A percentile compares a stretch with the other conserved stretches of the same genome.
Conservation (phyloP, 2,113 vertebrate genomes). For the Propithecus coquereli region DNA sequence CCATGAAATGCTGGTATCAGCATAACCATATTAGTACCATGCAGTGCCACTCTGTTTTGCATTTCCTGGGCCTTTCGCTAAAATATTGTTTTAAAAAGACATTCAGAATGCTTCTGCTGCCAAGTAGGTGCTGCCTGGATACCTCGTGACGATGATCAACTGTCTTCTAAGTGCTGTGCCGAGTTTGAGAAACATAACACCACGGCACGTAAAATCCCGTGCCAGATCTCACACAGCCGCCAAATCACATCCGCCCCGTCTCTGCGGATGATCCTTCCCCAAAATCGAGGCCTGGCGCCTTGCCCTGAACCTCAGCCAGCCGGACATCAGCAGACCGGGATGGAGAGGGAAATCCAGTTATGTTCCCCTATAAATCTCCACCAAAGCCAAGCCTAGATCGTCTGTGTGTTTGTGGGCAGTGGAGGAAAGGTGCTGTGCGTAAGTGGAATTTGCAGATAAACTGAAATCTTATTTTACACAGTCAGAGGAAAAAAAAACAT, state of each 20-base stretch:
- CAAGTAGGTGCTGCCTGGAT: slow-evolving; percentile 53
- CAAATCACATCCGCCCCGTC: slow-evolving; percentile 61
- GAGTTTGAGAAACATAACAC: slow-evolving; percentile 60
- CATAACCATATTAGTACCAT: slow-evolving; percentile 11
- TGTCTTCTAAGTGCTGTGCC: slow-evolving; percentile 48
- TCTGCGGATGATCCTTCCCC: slow-evolving; percentile 65
- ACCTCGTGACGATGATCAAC: slow-evolving; percentile 39
- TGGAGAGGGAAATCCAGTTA: slow-evolving; percentile 55
- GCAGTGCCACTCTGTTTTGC: not conserved
- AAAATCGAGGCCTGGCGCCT: slow-evolving; percentile 62
- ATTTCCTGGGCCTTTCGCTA: slow-evolving; percentile 13
- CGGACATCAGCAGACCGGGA: slow-evolving; percentile 60
- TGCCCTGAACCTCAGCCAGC: slow-evolving; percentile 67
- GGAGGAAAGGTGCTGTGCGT: not conserved
- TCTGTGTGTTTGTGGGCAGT: slow-evolving; percentile 36
- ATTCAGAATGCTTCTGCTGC: slow-evolving; percentile 11
- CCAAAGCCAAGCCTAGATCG: slow-evolving; percentile 27
- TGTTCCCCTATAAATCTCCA: slow-evolving; percentile 64
- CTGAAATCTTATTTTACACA: slow-evolving; percentile 8
- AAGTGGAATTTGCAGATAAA: slow-evolving; percentile 19
- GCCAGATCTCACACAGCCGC: slow-evolving; percentile 57
- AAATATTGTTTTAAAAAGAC: slow-evolving; percentile 49
- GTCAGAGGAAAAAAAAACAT: not conserved
- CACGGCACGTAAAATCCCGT: slow-evolving; percentile 43
- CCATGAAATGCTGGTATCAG: not conserved